A percentile compares a stretch with the other conserved stretches of the same genome.
These are phyloP conservation scores for Himalopsyche kuldschensis DNA, from an alignment of 2,888 invertebrate genomes.

Conservation along the genomic window DNA sequence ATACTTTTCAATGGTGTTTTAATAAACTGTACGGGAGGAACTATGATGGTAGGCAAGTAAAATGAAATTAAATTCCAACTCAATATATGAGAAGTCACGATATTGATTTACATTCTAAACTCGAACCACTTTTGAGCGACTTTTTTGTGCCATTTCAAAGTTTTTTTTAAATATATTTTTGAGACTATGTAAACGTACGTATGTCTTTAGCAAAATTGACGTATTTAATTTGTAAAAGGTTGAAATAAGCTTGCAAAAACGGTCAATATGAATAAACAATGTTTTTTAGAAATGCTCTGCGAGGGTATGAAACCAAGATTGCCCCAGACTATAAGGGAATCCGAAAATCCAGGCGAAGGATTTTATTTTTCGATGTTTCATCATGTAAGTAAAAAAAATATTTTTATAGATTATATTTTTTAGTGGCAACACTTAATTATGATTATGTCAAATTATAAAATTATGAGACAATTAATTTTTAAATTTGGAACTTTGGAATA, in stretches of 20 bases:
- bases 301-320: slow-evolving; percentile 43
- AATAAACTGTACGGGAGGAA: slow-evolving; percentile 55
- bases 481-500: too few relatives aligned
- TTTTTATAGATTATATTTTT: too few relatives aligned
- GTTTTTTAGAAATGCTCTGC: slow-evolving; percentile 44
- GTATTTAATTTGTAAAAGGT: too few relatives aligned
- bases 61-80: neutral
- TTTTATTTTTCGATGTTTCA: slow-evolving; percentile 61
- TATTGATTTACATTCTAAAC: neutral
- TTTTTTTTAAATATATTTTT: too few relatives aligned
- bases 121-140: too few relatives aligned
- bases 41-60: slow-evolving; percentile 52
- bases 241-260: too few relatives aligned
- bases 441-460: too few relatives aligned
- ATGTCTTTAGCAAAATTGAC: too few relatives aligned
- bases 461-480: too few relatives aligned
- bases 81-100: neutral
- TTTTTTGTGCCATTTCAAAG: too few relatives aligned
- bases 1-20: slow-evolving; percentile 62
- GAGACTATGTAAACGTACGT: too few relatives aligned
- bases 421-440: too few relatives aligned
- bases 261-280: neutral
- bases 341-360: slow-evolving; percentile 47
- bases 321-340: slow-evolving; percentile 53
- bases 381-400: slow-evolving; percentile 51